Percentiles rank a stretch among this genome's conserved stretches.
Conservation (phyloP, 2,888 invertebrate species). For the Acrobasis repandana region DNA sequence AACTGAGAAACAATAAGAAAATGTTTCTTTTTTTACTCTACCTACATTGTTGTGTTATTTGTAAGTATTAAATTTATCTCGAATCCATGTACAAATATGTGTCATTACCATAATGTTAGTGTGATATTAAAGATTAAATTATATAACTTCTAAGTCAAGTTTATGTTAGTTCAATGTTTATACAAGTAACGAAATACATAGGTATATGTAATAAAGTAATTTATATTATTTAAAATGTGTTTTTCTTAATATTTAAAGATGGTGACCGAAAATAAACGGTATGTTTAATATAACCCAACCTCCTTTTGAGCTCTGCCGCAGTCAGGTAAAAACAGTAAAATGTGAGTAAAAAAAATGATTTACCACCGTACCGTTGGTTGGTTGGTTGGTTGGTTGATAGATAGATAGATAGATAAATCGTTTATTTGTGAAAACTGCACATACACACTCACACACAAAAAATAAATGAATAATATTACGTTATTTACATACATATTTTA, state of each 20-base stretch:
- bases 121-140: conserved; percentile 36
- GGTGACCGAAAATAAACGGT: too few species aligned
- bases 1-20: too few species aligned
- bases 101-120: conserved; percentile 38
- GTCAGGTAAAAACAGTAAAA: neutral
- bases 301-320: too few species aligned
- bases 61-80: neutral
- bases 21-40: too few species aligned
- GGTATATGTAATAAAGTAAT: too few species aligned
- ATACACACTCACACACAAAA: too few species aligned
- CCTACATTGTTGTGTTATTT: conserved; percentile 7
- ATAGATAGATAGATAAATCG: too few species aligned
- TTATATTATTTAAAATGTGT: neutral
- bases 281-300: too few species aligned
- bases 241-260: neutral
- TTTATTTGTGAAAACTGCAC: too few species aligned
- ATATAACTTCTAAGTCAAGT: conserved; percentile 39
- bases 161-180: conserved; percentile 14
- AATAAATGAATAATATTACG: too few species aligned
- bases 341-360: too few species aligned
- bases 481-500: too few species aligned
- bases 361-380: neutral
- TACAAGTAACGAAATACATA: neutral
- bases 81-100: conserved; percentile 16
- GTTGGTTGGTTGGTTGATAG: neutral